Percentiles rank a stretch among this genome's conserved stretches.
These are phyloP conservation scores for Engraulis encrasicolus DNA, from an alignment of 2,113 vertebrate genomes.

Conservation along the genomic window DNA sequence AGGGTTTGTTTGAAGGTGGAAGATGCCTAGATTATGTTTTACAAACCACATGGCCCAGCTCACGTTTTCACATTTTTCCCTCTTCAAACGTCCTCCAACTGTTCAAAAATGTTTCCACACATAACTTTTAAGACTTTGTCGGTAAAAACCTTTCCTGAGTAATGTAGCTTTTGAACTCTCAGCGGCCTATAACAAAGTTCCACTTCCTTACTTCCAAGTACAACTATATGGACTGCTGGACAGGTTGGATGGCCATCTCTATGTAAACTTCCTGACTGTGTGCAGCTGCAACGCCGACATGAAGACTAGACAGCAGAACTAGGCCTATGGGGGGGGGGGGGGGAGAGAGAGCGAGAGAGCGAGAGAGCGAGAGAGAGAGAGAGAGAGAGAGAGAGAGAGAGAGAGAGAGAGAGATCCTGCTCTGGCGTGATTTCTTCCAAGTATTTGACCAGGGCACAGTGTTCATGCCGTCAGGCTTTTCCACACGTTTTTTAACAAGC, in stretches of 20 bases:
- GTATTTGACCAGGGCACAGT: not conserved
- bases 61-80: too few relatives aligned
- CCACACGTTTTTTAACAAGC: constrained; percentile 25
- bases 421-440: not conserved
- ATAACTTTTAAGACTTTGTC: not conserved
- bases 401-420: too few relatives aligned
- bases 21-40: too few relatives aligned
- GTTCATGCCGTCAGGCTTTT: constrained; percentile 18
- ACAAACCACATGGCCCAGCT: too few relatives aligned
- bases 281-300: not conserved
- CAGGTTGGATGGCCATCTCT: not conserved
- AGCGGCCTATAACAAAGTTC: not conserved
- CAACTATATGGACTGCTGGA: not conserved
- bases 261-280: not conserved
- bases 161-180: not conserved
- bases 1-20: too few relatives aligned
- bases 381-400: too few relatives aligned
- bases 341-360: too few relatives aligned
- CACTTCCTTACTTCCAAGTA: not conserved
- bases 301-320: not conserved
- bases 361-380: too few relatives aligned
- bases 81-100: too few relatives aligned
- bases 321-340: too few relatives aligned
- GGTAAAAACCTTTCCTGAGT: too few relatives aligned
- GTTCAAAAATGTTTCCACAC: too few relatives aligned